Base-by-base conservation (phyloP, 2,797 vertebrate genomes). In the Adrianichthys oophorus region DNA sequence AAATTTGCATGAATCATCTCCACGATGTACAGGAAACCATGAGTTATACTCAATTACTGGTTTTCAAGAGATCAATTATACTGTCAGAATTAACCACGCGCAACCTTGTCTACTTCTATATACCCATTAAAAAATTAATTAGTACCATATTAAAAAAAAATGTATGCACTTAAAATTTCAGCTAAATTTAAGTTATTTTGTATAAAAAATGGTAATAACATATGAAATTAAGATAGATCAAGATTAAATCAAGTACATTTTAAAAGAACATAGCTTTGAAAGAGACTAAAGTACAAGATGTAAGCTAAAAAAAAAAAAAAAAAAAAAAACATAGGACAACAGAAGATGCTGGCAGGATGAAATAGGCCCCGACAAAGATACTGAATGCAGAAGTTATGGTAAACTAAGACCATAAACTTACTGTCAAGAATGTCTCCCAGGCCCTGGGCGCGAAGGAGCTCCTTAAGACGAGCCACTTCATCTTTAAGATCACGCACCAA, bases 381-480 rank as follows among this genome's bases (percentile, higher is more conserved):
- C 61, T 46, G 42, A 48, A 55, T 63, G 46, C 66, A 68, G 48
- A 48, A 53, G 24, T 3, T 53, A 24, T 2, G 16, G 18, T 17
- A 51, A 42, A 29, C 48, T 62, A 56, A 16, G 52, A 37, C 10
- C 10, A 12, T 37, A 37, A 74, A 98, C 98, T 98, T 92, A 99
- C 98, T 98, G 86, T 99, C 98, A 60, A 99, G 92, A 80, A 99
- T 99, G 75, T 99, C 98, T 48, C 97, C 97, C 56, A 99, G 92
- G 0, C 98, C 98, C 78, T 99, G 98, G 26, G 97, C 96, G 7
- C 93, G 94, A 56, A 99, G 94, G 46, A 99, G 94, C 0, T 99
- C 97, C 87, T 96, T 99, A 47, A 99, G 91, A 26, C 98, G 91
- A 0, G 94, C 87, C 50, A 99, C 98, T 89, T 99, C 98, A 62